Percentiles rank a stretch among this genome's conserved stretches.
Evolutionary conservation across 2,888 invertebrate genomes (phyloP).

Genomic region (Creontiades dilutus): DNA sequence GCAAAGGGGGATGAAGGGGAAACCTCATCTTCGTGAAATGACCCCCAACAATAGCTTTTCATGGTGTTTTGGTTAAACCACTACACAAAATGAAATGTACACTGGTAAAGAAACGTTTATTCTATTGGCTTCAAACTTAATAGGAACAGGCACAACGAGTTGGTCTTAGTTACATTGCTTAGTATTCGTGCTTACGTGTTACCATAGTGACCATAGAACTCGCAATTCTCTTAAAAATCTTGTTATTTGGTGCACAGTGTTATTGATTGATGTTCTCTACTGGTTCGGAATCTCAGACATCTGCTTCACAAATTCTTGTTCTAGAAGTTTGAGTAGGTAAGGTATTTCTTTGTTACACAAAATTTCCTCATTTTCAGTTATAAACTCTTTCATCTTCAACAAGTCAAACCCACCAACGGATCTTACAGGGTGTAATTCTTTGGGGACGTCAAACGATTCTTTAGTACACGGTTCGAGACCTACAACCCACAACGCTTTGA

Average conservation of each 20-base stretch:
- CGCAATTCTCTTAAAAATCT: not conserved
- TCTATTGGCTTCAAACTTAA: too few species aligned
- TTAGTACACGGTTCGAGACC: not conserved
- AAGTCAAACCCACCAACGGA: not conserved
- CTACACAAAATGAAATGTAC: too few species aligned
- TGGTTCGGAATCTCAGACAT: not conserved
- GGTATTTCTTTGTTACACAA: conserved; percentile 8
- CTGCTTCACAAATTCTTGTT: not conserved
- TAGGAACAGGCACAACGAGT: too few species aligned
- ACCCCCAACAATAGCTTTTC: not conserved
- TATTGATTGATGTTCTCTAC: not conserved
- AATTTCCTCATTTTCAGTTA: not conserved
- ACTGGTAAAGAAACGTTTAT: too few species aligned
- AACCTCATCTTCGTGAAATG: not conserved
- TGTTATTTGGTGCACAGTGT: not conserved
- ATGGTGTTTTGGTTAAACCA: too few species aligned
- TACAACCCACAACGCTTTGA: not conserved
- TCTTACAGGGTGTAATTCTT: not conserved
- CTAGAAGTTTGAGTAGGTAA: not conserved
- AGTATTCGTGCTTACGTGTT: too few species aligned
- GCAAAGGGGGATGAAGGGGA: not conserved
- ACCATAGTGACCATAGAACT: too few species aligned
- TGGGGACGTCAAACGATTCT: not conserved
- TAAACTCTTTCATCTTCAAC: conserved; percentile 5
- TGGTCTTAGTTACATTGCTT: too few species aligned